These are phyloP conservation scores for Hemichromis elongatus DNA, from an alignment of 2,113 vertebrate species.

Conservation along the genomic window DNA sequence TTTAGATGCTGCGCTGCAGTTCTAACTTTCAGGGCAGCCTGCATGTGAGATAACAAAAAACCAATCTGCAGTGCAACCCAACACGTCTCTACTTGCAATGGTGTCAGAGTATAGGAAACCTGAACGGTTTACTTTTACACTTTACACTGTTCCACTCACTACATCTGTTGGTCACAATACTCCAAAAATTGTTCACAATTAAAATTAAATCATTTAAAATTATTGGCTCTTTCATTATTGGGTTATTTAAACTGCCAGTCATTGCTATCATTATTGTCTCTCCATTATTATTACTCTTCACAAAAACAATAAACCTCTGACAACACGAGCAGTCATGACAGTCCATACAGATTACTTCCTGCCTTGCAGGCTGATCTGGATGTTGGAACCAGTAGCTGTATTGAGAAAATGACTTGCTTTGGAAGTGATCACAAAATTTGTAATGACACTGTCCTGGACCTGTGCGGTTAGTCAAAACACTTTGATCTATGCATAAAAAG, in stretches of 20 bases:
- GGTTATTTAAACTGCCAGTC: neutral
- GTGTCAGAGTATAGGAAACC: neutral
- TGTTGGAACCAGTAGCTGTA: neutral
- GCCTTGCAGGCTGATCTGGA: neutral
- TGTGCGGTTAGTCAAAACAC: neutral
- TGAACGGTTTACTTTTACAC: neutral
- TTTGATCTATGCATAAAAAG: constrained; percentile 24
- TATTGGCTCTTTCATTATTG: neutral
- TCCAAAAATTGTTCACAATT: neutral
- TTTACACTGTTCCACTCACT: neutral
- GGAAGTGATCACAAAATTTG: neutral
- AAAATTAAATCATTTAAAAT: neutral
- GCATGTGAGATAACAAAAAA: neutral
- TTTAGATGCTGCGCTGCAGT: neutral
- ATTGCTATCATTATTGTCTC: neutral
- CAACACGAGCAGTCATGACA: neutral
- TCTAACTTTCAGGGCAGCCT: neutral
- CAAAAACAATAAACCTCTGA: neutral
- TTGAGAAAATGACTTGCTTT: neutral
- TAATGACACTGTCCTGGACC: neutral
- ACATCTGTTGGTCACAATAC: neutral
- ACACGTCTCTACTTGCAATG: neutral
- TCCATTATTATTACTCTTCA: neutral
- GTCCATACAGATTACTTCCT: neutral
- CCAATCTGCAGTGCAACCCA: neutral